Evolutionary conservation across 2,888 invertebrate species (phyloP), one percentile per base, ranked within the genome.

Genomic region (Auanema sp.): DNA sequence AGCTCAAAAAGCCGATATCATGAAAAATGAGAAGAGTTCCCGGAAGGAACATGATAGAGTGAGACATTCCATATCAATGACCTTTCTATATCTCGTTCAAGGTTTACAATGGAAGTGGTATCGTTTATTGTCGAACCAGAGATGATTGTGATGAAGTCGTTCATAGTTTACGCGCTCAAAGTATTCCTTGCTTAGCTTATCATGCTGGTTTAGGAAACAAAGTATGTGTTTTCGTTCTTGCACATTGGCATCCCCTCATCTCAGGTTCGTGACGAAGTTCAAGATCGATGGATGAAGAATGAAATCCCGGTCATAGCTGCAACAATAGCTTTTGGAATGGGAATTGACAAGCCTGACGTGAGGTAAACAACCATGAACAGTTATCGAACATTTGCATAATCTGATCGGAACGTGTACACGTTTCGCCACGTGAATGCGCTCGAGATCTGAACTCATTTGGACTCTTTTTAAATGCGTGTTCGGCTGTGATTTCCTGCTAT

Each of bases 321-420:
- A 4, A 98, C 98, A 0, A 91, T 97, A 64, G 95, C 95, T 81
- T 98, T 98, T 86, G 98, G 98, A 44, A 99, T 98, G 98, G 98
- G 98, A 53, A 93, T 98, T 2, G 97, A 98, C 85, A 98, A 98
- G 85, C 89, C 91, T 2, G 89, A 91, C 61, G 98, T 98, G 14
- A 88, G 91, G 90, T 90, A 71, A 59, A 59, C 23, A 42, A 43
- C 18, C 4, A 33, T 59, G 42, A 14, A 14, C 58, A 25, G 25
- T 61, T 24, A 44, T 18, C 11, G 43, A 12, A 11, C 41, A 11
- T 40, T 56, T 18, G 43, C 12, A 24, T 18, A 16, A 58, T 60
- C 12, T 59, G 14, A 8, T 24, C 11, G 16, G 23, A 18, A 14
- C 12, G 10, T 14, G 40, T 14, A 23, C 8, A 40, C 12, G 8